Evolutionary conservation across 2,888 invertebrate genomes (phyloP).

Genomic region (Pristionchus fissidentatus): DNA sequence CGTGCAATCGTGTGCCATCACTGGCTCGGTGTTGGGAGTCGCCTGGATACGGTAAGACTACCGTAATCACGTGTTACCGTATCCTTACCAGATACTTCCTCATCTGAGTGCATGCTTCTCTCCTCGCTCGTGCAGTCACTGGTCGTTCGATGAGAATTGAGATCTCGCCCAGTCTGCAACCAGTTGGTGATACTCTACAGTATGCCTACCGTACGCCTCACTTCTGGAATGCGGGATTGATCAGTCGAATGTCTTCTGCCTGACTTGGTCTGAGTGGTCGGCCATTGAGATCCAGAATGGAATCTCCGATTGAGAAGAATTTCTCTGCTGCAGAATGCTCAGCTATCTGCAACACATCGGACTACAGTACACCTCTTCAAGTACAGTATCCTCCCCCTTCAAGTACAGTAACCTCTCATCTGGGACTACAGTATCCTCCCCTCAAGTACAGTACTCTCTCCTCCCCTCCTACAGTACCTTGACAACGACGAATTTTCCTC

Average conservation of each 20-base stretch:
- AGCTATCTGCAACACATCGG: not conserved
- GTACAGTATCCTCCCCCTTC: not conserved
- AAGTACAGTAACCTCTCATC: not conserved
- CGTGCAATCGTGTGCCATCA: not conserved
- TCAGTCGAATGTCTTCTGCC: not conserved
- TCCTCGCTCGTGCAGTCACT: not conserved
- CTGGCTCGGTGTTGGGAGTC: not conserved
- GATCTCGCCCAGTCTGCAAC: not conserved
- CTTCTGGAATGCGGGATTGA: constrained; percentile 23
- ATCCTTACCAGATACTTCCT: not conserved
- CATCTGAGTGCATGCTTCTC: not conserved
- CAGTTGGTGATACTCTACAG: not conserved
- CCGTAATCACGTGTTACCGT: not conserved
- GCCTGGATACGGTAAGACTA: not conserved
- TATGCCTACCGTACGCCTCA: not conserved
- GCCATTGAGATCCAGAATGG: constrained; percentile 32
- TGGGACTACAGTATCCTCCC: not conserved
- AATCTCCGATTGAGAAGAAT: constrained; percentile 40
- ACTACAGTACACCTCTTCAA: not conserved
- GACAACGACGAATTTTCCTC: constrained; percentile 15
- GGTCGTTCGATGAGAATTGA: constrained; percentile 16
- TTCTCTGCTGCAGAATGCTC: constrained; percentile 33
- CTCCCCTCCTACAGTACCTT: not conserved
- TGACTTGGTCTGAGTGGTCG: not conserved
- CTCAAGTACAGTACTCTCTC: not conserved